Conservation (phyloP, 2,888 invertebrate species). For the Oxycera nigricornis region DNA sequence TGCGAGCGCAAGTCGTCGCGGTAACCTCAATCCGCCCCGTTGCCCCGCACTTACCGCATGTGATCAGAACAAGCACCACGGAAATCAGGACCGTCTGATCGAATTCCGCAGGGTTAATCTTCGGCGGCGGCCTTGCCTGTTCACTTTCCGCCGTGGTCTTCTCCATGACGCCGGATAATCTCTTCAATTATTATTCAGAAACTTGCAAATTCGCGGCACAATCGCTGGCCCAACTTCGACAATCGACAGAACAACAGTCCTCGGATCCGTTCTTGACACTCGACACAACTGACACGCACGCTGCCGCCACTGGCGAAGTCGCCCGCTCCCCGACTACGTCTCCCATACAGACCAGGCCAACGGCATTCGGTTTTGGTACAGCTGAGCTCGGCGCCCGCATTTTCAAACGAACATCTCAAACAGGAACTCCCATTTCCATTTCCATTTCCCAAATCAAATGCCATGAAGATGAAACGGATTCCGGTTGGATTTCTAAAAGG, state of each 20-base stretch:
- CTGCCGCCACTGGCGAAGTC: constrained; percentile 26
- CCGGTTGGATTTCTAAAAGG: not conserved
- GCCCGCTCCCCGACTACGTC: constrained; percentile 1
- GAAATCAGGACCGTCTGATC: constrained; percentile 55
- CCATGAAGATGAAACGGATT: too few species aligned
- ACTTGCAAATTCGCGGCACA: not conserved
- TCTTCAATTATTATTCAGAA: not conserved
- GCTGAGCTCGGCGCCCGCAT: not conserved
- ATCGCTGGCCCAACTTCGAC: not conserved
- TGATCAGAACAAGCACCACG: constrained; percentile 54
- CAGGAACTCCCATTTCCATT: too few species aligned
- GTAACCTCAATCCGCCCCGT: constrained; percentile 33
- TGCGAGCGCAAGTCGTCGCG: not conserved
- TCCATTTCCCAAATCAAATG: too few species aligned
- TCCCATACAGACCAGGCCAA: constrained; percentile 28
- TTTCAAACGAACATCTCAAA: not conserved
- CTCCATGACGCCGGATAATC: constrained; percentile 53
- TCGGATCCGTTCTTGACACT: constrained; percentile 6
- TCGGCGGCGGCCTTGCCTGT: constrained; percentile 51
- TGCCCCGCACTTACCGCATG: constrained; percentile 47
- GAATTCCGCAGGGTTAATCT: constrained; percentile 51
- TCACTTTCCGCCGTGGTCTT: constrained; percentile 45
- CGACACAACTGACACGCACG: constrained; percentile 48
- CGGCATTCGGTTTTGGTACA: constrained; percentile 4
- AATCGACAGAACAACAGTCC: constrained; percentile 7